A percentile compares a stretch with the other conserved stretches of the same genome.
Conservation (phyloP, 2,888 invertebrate genomes). For the Stratiomys singularior region DNA sequence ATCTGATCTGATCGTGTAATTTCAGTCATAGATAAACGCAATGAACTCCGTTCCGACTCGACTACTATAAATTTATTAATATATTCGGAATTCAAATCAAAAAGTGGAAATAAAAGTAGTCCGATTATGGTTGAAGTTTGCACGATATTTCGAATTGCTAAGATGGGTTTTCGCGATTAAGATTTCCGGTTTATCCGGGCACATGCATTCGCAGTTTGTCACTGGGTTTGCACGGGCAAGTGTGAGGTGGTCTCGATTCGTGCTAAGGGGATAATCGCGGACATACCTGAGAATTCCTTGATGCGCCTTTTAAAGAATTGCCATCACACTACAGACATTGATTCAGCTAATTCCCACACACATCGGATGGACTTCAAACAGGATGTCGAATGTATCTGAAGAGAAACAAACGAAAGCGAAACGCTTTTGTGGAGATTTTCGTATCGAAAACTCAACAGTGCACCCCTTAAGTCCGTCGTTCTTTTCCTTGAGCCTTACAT, state of each 20-base stretch:
- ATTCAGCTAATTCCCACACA: too few relatives aligned
- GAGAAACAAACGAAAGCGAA: too few relatives aligned
- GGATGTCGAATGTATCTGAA: too few relatives aligned
- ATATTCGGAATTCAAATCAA: not conserved
- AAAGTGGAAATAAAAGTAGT: not conserved
- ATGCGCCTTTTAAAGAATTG: not conserved
- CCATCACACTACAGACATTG: too few relatives aligned
- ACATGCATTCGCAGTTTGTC: conserved; percentile 2
- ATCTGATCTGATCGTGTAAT: conserved; percentile 3
- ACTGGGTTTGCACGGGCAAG: not conserved
- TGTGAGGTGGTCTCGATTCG: not conserved
- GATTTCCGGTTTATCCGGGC: conserved; percentile 11
- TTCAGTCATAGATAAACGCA: conserved; percentile 8
- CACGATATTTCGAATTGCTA: conserved; percentile 7
- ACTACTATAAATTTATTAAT: conserved; percentile 2
- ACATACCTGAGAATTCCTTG: not conserved
- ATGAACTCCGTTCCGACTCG: not conserved
- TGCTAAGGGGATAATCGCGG: not conserved
- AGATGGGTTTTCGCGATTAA: conserved; percentile 11
- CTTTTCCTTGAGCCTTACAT: not conserved
- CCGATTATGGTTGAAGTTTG: not conserved
- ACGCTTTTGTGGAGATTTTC: too few relatives aligned
- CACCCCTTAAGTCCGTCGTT: not conserved
- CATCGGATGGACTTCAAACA: too few relatives aligned
- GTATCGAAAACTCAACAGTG: too few relatives aligned